Evolutionary conservation across 2,888 invertebrate species (phyloP).

Genomic region (Conomelus anceps): DNA sequence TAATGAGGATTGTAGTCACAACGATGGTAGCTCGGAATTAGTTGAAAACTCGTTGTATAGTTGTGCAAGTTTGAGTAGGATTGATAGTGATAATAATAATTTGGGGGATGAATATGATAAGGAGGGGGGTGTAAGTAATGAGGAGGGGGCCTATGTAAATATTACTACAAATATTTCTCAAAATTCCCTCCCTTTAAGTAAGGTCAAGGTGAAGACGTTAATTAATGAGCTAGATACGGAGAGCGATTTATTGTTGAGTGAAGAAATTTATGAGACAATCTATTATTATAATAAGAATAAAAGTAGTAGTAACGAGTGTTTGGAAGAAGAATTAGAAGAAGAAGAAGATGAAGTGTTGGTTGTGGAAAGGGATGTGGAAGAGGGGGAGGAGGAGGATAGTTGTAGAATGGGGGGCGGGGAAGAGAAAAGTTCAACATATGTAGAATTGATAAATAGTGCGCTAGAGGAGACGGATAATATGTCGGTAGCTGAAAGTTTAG

Average conservation of each 20-base stretch:
- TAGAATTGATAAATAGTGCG: background rate
- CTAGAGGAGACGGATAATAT: background rate
- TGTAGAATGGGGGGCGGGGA: background rate
- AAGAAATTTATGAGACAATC: conserved; percentile 25
- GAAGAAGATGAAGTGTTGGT: background rate
- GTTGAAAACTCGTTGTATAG: background rate
- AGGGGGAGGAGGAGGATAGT: background rate
- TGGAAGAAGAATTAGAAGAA: background rate
- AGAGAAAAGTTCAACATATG: background rate
- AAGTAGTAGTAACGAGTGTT: conserved; percentile 9
- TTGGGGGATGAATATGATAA: conserved; percentile 14
- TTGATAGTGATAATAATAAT: conserved; percentile 14
- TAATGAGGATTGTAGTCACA: background rate
- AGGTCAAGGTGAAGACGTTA: background rate
- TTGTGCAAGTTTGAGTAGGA: background rate
- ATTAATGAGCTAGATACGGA: conserved; percentile 19
- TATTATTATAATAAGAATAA: conserved; percentile 22
- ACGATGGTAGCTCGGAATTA: background rate
- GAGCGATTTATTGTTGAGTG: conserved; percentile 20
- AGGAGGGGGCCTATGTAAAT: background rate
- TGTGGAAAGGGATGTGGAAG: background rate
- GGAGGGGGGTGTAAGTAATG: background rate
- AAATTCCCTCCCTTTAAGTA: background rate
- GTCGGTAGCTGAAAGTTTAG: background rate
- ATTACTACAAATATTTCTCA: background rate